Conservation (phyloP, 2,113 vertebrate genomes). For the Pristiophorus japonicus region DNA sequence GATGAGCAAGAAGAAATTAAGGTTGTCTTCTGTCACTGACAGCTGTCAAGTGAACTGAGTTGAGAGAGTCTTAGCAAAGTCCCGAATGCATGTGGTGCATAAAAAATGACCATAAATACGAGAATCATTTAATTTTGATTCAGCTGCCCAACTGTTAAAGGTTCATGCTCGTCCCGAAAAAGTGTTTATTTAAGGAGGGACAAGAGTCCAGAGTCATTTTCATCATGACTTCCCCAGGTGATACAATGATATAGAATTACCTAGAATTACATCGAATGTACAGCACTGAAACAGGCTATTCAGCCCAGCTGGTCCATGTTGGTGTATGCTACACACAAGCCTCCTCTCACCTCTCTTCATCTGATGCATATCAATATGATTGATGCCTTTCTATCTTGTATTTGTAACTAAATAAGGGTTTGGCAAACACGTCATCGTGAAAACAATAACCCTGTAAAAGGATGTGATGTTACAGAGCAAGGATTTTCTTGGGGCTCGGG, state of each 20-base stretch:
- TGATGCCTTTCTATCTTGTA: neutral
- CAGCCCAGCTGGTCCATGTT: neutral
- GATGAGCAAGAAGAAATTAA: conserved; percentile 18
- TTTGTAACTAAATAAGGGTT: neutral
- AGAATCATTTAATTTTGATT: neutral
- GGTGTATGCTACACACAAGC: neutral
- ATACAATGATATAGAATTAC: neutral
- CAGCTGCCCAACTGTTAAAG: neutral
- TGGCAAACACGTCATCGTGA: too few relatives aligned
- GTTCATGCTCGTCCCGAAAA: neutral
- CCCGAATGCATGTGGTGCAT: neutral
- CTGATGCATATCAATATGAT: neutral
- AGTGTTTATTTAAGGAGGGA: neutral
- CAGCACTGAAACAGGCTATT: neutral
- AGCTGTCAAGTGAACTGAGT: neutral
- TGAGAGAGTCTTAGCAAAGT: neutral
- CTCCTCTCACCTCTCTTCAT: neutral
- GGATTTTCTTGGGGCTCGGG: neutral
- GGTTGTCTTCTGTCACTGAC: neutral
- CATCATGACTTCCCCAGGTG: neutral
- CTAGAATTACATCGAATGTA: neutral
- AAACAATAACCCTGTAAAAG: neutral
- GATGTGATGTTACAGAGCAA: neutral
- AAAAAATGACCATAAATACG: too few relatives aligned
- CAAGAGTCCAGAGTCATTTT: neutral